These are phyloP conservation scores for Camponotus vicinus DNA, from an alignment of 1,140 invertebrate species.

Conservation along the genomic window DNA sequence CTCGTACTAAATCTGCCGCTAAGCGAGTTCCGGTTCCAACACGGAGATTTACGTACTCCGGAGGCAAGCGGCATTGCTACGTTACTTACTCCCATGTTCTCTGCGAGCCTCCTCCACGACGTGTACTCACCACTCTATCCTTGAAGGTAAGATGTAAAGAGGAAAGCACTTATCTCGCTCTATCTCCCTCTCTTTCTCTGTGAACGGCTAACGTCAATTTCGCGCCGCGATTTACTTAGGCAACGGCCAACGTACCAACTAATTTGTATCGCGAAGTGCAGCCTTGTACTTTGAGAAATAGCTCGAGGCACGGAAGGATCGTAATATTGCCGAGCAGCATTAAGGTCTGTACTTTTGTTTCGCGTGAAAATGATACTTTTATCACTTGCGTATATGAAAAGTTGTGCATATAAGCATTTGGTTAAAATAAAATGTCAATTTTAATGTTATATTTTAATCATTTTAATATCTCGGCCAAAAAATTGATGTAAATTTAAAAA, in stretches of 20 bases:
- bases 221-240: constrained; percentile 56
- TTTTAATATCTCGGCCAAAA: not conserved
- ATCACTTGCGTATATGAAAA: not conserved
- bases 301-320: constrained; percentile 12
- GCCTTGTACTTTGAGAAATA: constrained; percentile 39
- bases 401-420: not conserved
- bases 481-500: not conserved
- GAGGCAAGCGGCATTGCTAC: constrained; percentile 70
- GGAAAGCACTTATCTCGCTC: constrained; percentile 25
- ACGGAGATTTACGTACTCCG: constrained; percentile 81
- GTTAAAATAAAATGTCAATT: not conserved
- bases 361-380: not conserved
- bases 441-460: not conserved
- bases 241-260: constrained; percentile 39
- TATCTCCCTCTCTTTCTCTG: constrained; percentile 23
- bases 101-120: constrained; percentile 52
- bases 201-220: constrained; percentile 51
- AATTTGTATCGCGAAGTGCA: constrained; percentile 50
- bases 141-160: constrained; percentile 44
- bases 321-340: constrained; percentile 29
- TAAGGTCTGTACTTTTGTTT: not conserved
- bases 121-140: constrained; percentile 60
- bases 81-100: constrained; percentile 68
- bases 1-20: constrained; percentile 83
- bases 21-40: constrained; percentile 82